A percentile compares a stretch with the other conserved stretches of the same genome.
These are phyloP conservation scores for Haliaeetus leucogaster DNA, from an alignment of 2,113 vertebrate genomes.

Conservation along the genomic window DNA sequence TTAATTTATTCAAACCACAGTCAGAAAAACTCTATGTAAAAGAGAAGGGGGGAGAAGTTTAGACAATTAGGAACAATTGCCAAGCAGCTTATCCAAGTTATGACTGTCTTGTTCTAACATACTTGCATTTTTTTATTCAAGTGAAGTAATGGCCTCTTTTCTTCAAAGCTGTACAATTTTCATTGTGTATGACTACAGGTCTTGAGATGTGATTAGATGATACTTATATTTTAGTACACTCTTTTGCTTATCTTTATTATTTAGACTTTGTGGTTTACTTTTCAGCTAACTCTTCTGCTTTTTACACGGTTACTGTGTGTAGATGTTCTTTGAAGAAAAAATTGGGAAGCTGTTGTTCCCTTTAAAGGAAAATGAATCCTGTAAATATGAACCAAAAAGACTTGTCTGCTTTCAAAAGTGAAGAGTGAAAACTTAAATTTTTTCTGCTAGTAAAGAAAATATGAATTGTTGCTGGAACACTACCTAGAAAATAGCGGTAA, in stretches of 20 bases:
- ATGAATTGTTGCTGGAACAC: neutral
- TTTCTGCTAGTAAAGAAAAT: neutral
- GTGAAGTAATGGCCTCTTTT: neutral
- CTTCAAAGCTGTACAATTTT: neutral
- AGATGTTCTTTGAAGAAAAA: neutral
- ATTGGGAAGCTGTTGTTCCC: neutral
- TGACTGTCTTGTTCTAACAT: neutral
- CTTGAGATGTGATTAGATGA: neutral
- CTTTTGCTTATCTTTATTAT: neutral
- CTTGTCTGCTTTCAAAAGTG: neutral
- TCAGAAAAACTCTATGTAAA: neutral
- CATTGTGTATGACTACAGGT: neutral
- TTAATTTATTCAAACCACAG: neutral
- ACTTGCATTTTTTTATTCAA: neutral
- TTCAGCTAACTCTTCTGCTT: neutral
- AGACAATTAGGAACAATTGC: neutral
- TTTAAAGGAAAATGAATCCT: neutral
- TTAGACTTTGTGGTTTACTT: neutral
- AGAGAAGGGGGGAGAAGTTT: neutral
- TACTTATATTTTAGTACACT: neutral
- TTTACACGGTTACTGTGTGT: neutral
- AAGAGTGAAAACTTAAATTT: neutral
- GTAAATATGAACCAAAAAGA: neutral
- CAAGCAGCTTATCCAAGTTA: neutral
- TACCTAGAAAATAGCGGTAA: neutral